Evolutionary conservation across 2,113 vertebrate species (phyloP).

Genomic region (Suncus etruscus): DNA sequence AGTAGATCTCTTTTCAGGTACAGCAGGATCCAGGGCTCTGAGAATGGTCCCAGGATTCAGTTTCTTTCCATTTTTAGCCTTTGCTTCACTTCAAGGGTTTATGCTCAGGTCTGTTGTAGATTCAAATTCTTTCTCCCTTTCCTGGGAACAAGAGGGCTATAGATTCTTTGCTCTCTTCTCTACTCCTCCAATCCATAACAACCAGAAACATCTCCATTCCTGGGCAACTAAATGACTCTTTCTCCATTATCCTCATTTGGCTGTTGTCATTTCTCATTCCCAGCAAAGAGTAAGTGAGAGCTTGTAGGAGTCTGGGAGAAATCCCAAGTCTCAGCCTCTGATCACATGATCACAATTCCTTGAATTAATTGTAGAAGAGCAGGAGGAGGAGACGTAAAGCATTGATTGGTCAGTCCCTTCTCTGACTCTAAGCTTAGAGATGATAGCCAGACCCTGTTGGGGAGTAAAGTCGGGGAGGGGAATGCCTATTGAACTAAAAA

Average conservation of each 20-base stretch:
- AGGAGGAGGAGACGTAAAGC: not conserved
- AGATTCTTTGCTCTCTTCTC: not conserved
- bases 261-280: not conserved
- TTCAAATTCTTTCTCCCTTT: not conserved
- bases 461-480: too few species aligned
- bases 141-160: not conserved
- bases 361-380: not conserved
- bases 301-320: not conserved
- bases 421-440: too few species aligned
- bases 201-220: not conserved
- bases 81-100: not conserved
- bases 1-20: not conserved
- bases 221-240: not conserved
- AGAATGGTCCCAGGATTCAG: not conserved
- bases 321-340: not conserved
- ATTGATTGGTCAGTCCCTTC: not conserved
- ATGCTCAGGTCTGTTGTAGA: not conserved
- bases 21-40: not conserved
- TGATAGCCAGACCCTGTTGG: too few species aligned
- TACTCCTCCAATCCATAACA: not conserved
- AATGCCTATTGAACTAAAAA: accelerated
- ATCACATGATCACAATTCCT: not conserved
- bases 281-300: not conserved
- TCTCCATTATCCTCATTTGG: not conserved
- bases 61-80: not conserved